Base-by-base conservation (phyloP, 2,888 invertebrate genomes). In the Drosophila testacea region DNA sequence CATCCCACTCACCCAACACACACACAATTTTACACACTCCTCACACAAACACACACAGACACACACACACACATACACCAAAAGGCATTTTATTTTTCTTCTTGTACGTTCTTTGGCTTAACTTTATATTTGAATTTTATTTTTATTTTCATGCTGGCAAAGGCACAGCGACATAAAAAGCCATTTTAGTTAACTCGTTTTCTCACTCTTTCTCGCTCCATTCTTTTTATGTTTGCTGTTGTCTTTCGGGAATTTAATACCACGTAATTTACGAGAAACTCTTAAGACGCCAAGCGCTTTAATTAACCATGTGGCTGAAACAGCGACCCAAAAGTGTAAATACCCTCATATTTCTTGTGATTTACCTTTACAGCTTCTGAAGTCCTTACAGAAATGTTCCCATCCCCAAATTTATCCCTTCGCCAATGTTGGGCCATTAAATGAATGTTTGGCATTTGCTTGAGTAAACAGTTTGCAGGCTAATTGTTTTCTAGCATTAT, bases 301-400 rank as follows among this genome's bases (percentile, higher is more conserved):
- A 86, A 86, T 86, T 86, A 86, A 86, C 86, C 86, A 88, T 86
- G 86, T 85, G 87, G 83, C 87, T 80, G 83, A 72, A 77, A 83
- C 86, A 83, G 84, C 87, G 84, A 87, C 84, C 83, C 85, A 83
- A 82, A 87, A 84, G 84, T 80, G 83, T 84, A 87, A 83, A 84
- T 87, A 87, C 83, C 83, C 87, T 84, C 83, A 84, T 84, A 87
- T 84, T 84, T 84, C 87, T 80, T 82, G 78, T 84, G 83, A 87
- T 84, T 84, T 84, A 84, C 83, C 83, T 84, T 84, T 84, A 84
- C 80, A 82, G 80, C 80, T 77, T 70, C 54, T 66, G 47, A 57
- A 70, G 59, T 28, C 46, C 73, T 57, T 28, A 42, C 60, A 41
- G 10, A 47, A 13, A 48, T 7, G 38, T 34, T 36, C 52, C 28